These are phyloP conservation scores for Rhinopomastus cyanomelas DNA, from an alignment of 2,113 vertebrate species.

Conservation along the genomic window DNA sequence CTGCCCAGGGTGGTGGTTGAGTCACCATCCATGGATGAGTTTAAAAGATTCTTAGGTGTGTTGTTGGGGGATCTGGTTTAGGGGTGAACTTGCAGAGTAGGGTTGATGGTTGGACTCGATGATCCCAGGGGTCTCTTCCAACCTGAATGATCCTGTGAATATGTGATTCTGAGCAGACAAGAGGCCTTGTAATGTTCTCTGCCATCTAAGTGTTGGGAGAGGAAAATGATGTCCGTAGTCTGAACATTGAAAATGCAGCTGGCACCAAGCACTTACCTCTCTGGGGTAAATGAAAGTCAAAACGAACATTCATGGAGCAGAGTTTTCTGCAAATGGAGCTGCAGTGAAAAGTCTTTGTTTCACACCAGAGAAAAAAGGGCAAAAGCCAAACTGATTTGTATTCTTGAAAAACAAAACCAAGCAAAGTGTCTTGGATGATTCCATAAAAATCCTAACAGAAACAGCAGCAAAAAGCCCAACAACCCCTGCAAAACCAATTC, in stretches of 20 bases:
- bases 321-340: background rate
- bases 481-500: background rate
- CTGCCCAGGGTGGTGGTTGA: no score
- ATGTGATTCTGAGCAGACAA: background rate
- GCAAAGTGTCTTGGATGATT: background rate
- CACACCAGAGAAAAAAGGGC: background rate
- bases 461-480: background rate
- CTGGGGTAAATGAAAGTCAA: background rate
- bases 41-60: no score
- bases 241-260: background rate
- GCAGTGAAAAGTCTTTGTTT: background rate
- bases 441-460: background rate
- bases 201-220: background rate
- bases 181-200: background rate
- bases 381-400: background rate
- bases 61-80: no score
- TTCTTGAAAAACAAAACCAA: background rate
- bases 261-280: fast-evolving
- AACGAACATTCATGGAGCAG: background rate
- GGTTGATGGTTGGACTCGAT: no score
- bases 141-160: no score
- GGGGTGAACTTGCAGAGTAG: no score
- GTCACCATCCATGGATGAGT: no score
- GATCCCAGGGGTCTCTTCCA: no score
- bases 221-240: background rate